These are phyloP conservation scores for Dermolepida albohirtum DNA, from an alignment of 2,888 invertebrate genomes.

Conservation along the genomic window DNA sequence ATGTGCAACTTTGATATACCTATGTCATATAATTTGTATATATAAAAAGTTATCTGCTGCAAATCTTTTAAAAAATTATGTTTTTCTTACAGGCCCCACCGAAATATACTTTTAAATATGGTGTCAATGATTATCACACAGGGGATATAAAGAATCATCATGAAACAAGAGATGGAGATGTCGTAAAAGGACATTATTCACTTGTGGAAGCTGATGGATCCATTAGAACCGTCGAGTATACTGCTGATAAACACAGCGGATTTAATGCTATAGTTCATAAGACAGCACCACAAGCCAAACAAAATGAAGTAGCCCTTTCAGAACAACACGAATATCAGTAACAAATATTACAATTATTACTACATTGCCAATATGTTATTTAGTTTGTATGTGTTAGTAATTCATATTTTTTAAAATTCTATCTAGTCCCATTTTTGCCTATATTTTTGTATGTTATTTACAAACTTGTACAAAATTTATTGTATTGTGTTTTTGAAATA, in stretches of 20 bases:
- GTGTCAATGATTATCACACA: constrained; percentile 62
- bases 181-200: constrained; percentile 63
- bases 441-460: neutral
- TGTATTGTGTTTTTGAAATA: too few species aligned
- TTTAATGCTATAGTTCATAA: constrained; percentile 62
- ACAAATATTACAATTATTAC: too few species aligned
- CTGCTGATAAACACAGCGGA: constrained; percentile 62
- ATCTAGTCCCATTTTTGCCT: neutral
- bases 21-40: too few species aligned
- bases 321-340: constrained; percentile 19
- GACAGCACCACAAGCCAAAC: constrained; percentile 41
- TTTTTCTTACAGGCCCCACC: constrained; percentile 59
- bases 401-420: neutral
- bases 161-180: constrained; percentile 61
- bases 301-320: neutral
- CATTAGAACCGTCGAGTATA: constrained; percentile 62
- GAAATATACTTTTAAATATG: constrained; percentile 62
- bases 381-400: neutral
- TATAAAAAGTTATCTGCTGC: too few species aligned
- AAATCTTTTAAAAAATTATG: too few species aligned
- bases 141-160: constrained; percentile 62
- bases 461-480: neutral
- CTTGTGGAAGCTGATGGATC: constrained; percentile 64
- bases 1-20: too few species aligned
- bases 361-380: neutral